These are phyloP conservation scores for Labrus mixtus DNA, from an alignment of 2,113 vertebrate species.

Conservation along the genomic window DNA sequence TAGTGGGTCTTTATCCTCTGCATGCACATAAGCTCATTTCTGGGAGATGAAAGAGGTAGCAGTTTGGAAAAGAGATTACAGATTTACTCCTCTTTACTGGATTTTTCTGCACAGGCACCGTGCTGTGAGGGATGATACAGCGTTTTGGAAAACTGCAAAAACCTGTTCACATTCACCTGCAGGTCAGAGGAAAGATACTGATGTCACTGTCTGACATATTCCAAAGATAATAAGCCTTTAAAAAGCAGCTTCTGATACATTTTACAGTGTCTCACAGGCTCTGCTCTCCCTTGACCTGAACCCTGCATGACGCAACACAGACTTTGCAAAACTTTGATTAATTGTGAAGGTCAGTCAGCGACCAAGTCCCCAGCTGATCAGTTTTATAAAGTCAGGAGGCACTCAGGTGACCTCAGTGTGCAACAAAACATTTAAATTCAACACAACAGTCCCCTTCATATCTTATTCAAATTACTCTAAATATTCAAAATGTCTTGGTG, in stretches of 20 bases:
- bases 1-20: slow-evolving; percentile 45
- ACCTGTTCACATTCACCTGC: slow-evolving; percentile 33
- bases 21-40: slow-evolving; percentile 54
- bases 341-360: slow-evolving; percentile 23
- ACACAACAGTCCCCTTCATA: neutral
- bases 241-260: slow-evolving; percentile 26
- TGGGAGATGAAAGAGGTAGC: slow-evolving; percentile 60
- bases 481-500: slow-evolving; percentile 3
- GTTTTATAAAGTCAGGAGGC: slow-evolving; percentile 6
- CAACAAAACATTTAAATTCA: slow-evolving; percentile 27
- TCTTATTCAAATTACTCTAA: slow-evolving; percentile 11
- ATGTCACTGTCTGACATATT: slow-evolving; percentile 38
- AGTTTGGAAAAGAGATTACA: slow-evolving; percentile 47
- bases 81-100: slow-evolving; percentile 34
- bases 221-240: slow-evolving; percentile 34
- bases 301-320: slow-evolving; percentile 3
- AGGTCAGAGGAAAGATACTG: slow-evolving; percentile 33
- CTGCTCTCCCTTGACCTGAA: slow-evolving; percentile 16
- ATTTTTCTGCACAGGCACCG: slow-evolving; percentile 27
- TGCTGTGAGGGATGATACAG: slow-evolving; percentile 34
- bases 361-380: neutral
- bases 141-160: slow-evolving; percentile 29
- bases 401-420: neutral
- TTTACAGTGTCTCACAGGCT: slow-evolving; percentile 13
- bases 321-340: slow-evolving; percentile 17